phyloP scores from a whole-genome alignment of 2,888 invertebrate species.

The Apotomis betuletana region DNA sequence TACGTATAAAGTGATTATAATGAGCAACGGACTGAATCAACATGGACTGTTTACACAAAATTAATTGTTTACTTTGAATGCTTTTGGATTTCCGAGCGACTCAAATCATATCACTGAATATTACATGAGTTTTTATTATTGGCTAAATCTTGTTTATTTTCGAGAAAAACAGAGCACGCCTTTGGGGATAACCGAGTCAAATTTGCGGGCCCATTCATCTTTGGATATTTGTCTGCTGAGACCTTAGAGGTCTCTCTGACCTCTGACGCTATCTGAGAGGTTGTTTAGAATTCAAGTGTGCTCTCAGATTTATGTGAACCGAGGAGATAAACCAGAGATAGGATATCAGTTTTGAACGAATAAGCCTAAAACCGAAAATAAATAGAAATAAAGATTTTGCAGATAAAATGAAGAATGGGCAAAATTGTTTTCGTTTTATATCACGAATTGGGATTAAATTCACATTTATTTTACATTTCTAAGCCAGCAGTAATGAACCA shows the following conservation, averaged over 20 bases:
- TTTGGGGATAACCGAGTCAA: not conserved
- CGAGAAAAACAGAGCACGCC: slow-evolving; percentile 12
- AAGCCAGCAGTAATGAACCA: no score
- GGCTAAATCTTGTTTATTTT: slow-evolving; percentile 20
- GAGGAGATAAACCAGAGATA: slow-evolving; percentile 12
- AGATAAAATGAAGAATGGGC: no score
- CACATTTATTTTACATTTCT: no score
- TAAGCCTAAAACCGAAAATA: not conserved
- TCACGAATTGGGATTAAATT: no score
- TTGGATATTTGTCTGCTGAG: not conserved
- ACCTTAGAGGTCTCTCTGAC: not conserved
- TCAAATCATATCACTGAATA: slow-evolving; percentile 34
- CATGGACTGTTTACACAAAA: slow-evolving; percentile 9
- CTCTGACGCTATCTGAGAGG: not conserved
- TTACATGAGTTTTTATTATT: slow-evolving; percentile 28
- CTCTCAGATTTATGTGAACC: slow-evolving; percentile 16
- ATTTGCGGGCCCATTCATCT: slow-evolving; percentile 5
- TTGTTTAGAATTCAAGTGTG: slow-evolving; percentile 3
- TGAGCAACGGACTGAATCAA: no score
- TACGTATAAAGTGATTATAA: no score
- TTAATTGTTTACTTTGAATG: slow-evolving; percentile 12
- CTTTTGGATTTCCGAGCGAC: slow-evolving; percentile 3
- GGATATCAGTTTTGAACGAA: not conserved
- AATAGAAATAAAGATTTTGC: no score
- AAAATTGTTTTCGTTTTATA: no score